Conservation (phyloP, 2,888 invertebrate species). For the Catonia carolina region DNA sequence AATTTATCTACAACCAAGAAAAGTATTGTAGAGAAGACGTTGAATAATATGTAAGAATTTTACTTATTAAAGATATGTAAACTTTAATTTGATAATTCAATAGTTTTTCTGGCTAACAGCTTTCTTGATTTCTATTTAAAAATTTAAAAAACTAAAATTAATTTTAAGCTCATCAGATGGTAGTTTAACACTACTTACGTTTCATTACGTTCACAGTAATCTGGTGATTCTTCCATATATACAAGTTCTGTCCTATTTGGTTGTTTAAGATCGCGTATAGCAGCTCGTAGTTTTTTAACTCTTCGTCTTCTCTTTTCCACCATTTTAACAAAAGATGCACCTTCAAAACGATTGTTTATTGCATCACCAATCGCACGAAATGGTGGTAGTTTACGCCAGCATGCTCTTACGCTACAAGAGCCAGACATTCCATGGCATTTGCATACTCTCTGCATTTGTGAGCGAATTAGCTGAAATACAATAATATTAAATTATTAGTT, state of each 20-base stretch:
- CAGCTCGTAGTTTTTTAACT: conserved; percentile 62
- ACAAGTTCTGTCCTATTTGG: conserved; percentile 88
- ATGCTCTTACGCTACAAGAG: conserved; percentile 82
- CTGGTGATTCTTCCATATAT: conserved; percentile 83
- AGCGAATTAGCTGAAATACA: conserved; percentile 29
- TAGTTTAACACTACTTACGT: conserved; percentile 66
- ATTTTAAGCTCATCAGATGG: no score
- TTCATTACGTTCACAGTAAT: conserved; percentile 81
- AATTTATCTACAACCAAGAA: no score
- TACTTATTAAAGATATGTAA: no score
- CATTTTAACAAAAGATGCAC: conserved; percentile 74
- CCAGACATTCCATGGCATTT: conserved; percentile 94
- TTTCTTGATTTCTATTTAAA: no score
- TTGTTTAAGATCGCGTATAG: conserved; percentile 71
- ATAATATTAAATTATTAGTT: neutral
- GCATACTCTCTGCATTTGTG: conserved; percentile 72
- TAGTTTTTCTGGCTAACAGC: no score
- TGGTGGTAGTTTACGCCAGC: conserved; percentile 77
- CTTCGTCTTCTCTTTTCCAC: conserved; percentile 58
- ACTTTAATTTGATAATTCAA: no score
- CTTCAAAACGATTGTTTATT: conserved; percentile 74
- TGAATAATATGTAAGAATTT: no score
- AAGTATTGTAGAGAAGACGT: no score
- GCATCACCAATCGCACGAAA: conserved; percentile 71
- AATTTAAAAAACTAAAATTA: no score